Conservation (phyloP, 1,140 invertebrate species). For the Tetraneura akinire region DNA sequence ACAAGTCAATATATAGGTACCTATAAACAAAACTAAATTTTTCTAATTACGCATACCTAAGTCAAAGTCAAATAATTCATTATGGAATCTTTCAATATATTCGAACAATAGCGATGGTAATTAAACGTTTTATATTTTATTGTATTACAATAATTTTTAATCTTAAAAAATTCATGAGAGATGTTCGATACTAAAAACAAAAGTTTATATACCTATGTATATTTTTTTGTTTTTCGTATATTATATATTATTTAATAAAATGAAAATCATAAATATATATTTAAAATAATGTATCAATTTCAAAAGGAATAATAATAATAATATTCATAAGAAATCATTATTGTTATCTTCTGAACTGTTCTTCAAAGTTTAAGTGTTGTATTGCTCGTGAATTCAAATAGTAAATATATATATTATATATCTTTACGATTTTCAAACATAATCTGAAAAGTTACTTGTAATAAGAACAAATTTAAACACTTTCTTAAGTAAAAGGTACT, state of each 20-base stretch:
- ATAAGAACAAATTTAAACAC: constrained; percentile 12
- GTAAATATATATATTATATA: constrained; percentile 25
- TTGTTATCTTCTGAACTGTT: constrained; percentile 1
- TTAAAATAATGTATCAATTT: neutral
- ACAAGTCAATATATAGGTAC: too few relatives aligned
- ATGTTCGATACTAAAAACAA: too few relatives aligned
- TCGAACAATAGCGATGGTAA: too few relatives aligned
- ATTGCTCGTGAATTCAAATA: neutral
- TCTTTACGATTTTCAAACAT: too few relatives aligned
- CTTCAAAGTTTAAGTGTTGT: constrained; percentile 28
- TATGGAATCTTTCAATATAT: too few relatives aligned
- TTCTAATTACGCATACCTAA: neutral
- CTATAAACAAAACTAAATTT: neutral
- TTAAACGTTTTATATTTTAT: too few relatives aligned
- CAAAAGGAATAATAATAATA: neutral
- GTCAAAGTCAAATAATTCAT: neutral
- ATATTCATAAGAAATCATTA: neutral
- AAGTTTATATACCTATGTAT: neutral
- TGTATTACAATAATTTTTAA: too few relatives aligned
- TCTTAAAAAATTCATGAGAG: too few relatives aligned
- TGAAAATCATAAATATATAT: neutral
- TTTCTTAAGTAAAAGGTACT: constrained; percentile 29
- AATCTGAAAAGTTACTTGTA: neutral
- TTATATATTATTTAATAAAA: neutral
- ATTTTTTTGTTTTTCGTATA: too few relatives aligned